Evolutionary conservation across 2,888 invertebrate species (phyloP), one percentile per base, ranked within the genome.

Genomic region (Tortrix viridana): DNA sequence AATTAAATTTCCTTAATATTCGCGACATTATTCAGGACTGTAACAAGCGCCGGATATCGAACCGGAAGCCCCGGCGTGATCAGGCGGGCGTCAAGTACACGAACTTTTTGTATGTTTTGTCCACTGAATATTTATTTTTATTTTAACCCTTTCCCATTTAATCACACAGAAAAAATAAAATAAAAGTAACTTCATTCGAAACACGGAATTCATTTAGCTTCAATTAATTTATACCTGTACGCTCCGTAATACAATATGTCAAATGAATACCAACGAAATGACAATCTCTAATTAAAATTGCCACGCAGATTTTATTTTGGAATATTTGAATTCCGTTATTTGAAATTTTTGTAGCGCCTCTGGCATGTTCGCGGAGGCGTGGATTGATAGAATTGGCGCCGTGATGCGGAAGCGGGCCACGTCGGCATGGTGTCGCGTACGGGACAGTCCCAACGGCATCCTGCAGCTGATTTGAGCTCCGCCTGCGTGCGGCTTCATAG

Each of bases 11-110:
- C 71, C 75, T 69, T 71, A 71, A 65, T 70, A 71, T 71, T 70
- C 73, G 71, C 72, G 69, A 58, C 66, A 74, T 80, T 81, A 84
- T 82, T 84, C 78, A 79, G 76, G 77, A 78, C 71, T 61, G 70
- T 79, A 79, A 80, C 77, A 72, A 79, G 76, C 73, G 70, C 75
- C 75, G 79, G 77, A 76, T 72, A 76, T 61, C 66, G 70, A 68
- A 67, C 76, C 72, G 79, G 77, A 80, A 78, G 72, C 71, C 67
- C 70, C 59, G 65, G 56, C 68, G 66, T 75, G 68, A 76, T 78
- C 73, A 71, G 67, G 44, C 59, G 67, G 61, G 62, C 53, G 74
- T 72, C 71, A 70, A 74, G 75, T 76, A 73, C 73, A 68, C 60
- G 65, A 65, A 68, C 66, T 60, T 69, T 68, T 64, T 63, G 63